phyloP scores from a whole-genome alignment of 1,140 invertebrate species.

The Cotesia chilonis region DNA sequence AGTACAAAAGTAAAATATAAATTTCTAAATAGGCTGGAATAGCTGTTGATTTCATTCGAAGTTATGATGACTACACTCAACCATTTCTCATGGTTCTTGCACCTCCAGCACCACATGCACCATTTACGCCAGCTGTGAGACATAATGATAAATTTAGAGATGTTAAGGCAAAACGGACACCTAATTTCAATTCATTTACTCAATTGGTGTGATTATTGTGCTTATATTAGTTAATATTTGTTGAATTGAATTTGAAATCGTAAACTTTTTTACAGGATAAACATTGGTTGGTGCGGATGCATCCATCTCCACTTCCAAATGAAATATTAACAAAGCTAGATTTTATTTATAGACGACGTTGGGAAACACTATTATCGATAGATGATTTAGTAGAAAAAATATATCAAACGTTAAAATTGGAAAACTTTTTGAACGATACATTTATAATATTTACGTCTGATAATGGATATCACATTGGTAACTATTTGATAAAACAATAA shows the following conservation, averaged over 20 bases:
- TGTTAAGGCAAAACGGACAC: conserved; percentile 71
- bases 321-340: conserved; percentile 71
- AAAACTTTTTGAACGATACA: conserved; percentile 74
- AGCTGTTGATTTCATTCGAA: conserved; percentile 69
- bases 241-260: conserved; percentile 29
- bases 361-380: conserved; percentile 84
- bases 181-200: conserved; percentile 75
- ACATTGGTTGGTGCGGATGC: conserved; percentile 80
- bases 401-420: conserved; percentile 67
- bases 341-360: conserved; percentile 73
- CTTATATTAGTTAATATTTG: neutral
- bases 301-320: conserved; percentile 70
- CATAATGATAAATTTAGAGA: conserved; percentile 73
- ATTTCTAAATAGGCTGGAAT: conserved; percentile 63
- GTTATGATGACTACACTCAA: conserved; percentile 43
- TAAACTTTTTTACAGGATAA: conserved; percentile 69
- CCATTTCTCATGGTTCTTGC: conserved; percentile 87
- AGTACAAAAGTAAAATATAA: neutral
- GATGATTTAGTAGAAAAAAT: conserved; percentile 83
- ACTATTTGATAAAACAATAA: neutral
- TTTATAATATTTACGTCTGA: conserved; percentile 87
- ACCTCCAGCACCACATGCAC: conserved; percentile 84
- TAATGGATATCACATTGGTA: conserved; percentile 89
- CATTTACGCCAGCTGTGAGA: conserved; percentile 81
- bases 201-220: conserved; percentile 53